Conservation (phyloP, 2,888 invertebrate genomes). For the Spodoptera littoralis region DNA sequence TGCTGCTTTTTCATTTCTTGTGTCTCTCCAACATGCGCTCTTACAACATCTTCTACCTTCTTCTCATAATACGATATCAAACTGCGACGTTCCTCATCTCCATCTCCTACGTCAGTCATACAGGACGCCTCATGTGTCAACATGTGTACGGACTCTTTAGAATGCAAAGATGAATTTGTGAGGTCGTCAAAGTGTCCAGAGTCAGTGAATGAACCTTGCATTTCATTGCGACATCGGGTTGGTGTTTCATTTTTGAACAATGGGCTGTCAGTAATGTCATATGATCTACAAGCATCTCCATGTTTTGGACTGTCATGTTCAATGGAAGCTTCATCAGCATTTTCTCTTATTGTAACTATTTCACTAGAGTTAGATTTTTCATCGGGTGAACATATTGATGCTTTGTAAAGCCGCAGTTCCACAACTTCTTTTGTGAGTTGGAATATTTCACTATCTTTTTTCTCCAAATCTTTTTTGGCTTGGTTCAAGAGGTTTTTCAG, state of each 20-base stretch:
- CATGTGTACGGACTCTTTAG: constrained; percentile 91
- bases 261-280: constrained; percentile 84
- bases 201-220: constrained; percentile 94
- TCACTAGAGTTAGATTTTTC: constrained; percentile 94
- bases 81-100: constrained; percentile 91
- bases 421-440: constrained; percentile 94
- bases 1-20: constrained; percentile 93
- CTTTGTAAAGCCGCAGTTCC: constrained; percentile 93
- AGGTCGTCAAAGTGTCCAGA: constrained; percentile 96
- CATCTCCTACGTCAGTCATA: constrained; percentile 86
- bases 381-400: constrained; percentile 93
- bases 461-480: constrained; percentile 93
- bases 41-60: constrained; percentile 92
- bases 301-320: constrained; percentile 76
- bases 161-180: constrained; percentile 92
- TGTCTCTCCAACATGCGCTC: constrained; percentile 89
- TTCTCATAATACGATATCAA: constrained; percentile 92
- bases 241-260: constrained; percentile 84
- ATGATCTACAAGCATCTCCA: constrained; percentile 80
- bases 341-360: constrained; percentile 92
- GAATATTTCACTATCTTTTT: constrained; percentile 94
- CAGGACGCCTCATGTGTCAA: constrained; percentile 87
- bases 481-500: constrained; percentile 92
- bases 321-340: constrained; percentile 82
- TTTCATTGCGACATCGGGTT: constrained; percentile 87